phyloP scores from a whole-genome alignment of 37 sponge, comb jelly and placozoan genomes.

The Axinella damicornis region DNA sequence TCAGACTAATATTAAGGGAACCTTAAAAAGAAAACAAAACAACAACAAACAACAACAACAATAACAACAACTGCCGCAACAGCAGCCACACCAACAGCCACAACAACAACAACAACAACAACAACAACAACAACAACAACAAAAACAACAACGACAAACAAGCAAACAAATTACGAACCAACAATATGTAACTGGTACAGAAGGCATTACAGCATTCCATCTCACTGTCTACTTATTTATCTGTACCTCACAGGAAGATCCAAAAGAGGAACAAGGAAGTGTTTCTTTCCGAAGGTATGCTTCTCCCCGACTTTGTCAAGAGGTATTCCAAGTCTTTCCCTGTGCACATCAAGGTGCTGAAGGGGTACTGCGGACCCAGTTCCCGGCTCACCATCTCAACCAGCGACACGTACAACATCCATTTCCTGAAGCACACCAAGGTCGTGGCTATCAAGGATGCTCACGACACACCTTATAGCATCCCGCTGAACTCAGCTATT shows the following conservation, averaged over 20 bases:
- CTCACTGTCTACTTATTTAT: neutral
- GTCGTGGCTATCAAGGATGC: slow-evolving; percentile 11
- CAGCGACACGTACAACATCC: slow-evolving; percentile 35
- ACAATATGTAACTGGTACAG: neutral
- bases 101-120: too few relatives aligned
- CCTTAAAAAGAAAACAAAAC: too few relatives aligned
- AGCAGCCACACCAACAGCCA: too few relatives aligned
- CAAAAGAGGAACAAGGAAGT: too few relatives aligned
- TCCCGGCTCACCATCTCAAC: slow-evolving; percentile 24
- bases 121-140: too few relatives aligned
- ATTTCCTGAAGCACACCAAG: slow-evolving; percentile 34
- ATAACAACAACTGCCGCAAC: too few relatives aligned
- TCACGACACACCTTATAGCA: slow-evolving; percentile 7
- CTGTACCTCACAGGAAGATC: neutral
- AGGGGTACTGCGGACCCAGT: slow-evolving; percentile 21
- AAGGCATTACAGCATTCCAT: neutral
- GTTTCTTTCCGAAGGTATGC: neutral
- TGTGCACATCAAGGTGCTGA: slow-evolving; percentile 6
- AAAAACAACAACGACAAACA: too few relatives aligned
- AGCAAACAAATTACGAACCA: neutral
- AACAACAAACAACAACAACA: too few relatives aligned
- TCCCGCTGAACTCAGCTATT: slow-evolving; percentile 41
- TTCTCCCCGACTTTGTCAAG: neutral
- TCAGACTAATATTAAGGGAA: too few relatives aligned
- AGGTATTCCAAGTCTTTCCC: slow-evolving; percentile 8